These are phyloP conservation scores for Listrodromus nycthemerus DNA, from an alignment of 2,888 invertebrate genomes.

Conservation along the genomic window DNA sequence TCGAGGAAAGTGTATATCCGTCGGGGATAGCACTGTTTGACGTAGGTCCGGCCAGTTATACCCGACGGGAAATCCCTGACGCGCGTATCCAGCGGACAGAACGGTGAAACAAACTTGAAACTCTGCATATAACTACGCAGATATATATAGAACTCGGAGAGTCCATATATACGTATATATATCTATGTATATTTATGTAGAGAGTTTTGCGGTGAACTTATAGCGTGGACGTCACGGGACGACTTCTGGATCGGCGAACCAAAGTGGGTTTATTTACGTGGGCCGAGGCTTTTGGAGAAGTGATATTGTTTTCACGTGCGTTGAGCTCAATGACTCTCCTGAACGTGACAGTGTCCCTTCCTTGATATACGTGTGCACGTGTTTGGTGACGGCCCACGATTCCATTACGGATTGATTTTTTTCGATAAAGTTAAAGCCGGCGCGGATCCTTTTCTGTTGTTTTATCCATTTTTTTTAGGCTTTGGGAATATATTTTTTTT, in stretches of 20 bases:
- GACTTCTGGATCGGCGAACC: slow-evolving; percentile 28
- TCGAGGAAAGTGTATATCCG: slow-evolving; percentile 26
- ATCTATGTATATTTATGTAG: slow-evolving; percentile 3
- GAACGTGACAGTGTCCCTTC: neutral
- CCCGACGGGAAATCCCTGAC: slow-evolving; percentile 20
- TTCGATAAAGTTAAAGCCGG: neutral
- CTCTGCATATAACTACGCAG: neutral
- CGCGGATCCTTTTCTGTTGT: neutral
- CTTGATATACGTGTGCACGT: neutral
- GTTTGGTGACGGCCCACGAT: neutral
- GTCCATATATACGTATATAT: slow-evolving; percentile 18
- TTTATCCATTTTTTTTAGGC: neutral
- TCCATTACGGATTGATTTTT: neutral
- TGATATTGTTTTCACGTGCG: neutral
- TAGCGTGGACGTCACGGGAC: slow-evolving; percentile 33
- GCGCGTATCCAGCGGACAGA: slow-evolving; percentile 7
- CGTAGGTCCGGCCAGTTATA: slow-evolving; percentile 25
- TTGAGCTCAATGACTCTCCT: neutral
- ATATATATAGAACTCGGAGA: neutral
- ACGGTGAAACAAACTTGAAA: slow-evolving; percentile 34
- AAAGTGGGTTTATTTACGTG: slow-evolving; percentile 35
- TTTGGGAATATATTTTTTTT: neutral
- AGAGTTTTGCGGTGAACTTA: neutral
- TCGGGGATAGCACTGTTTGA: slow-evolving; percentile 14
- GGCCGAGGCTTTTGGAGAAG: slow-evolving; percentile 8